Percentiles rank a stretch among this genome's conserved stretches.
Evolutionary conservation across 1,140 invertebrate genomes (phyloP).

Genomic region (Hirudo medicinalis): DNA sequence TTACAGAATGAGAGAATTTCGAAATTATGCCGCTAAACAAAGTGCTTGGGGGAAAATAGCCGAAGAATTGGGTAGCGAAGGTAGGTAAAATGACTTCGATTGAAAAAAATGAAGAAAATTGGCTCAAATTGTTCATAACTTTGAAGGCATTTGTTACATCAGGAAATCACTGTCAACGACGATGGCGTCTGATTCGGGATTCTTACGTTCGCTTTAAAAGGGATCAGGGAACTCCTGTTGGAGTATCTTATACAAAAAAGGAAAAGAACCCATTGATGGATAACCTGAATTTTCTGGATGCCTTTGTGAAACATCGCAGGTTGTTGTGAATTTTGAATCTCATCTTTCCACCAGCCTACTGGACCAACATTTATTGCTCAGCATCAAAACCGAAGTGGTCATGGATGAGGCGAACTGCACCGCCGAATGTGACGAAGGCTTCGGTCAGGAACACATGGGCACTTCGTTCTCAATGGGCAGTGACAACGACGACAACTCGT

Average conservation of each 20-base stretch:
- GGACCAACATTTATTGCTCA: not conserved
- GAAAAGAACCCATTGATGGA: constrained; percentile 3
- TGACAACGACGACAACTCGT: constrained; percentile 1
- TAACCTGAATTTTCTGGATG: constrained; percentile 10
- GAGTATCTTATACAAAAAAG: not conserved
- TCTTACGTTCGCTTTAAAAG: constrained; percentile 8
- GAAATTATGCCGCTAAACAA: constrained; percentile 7
- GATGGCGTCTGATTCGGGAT: constrained; percentile 9
- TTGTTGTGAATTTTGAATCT: not conserved
- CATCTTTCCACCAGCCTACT: not conserved
- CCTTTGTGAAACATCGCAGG: constrained; percentile 2
- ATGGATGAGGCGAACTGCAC: not conserved
- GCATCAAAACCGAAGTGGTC: not conserved
- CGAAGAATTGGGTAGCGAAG: not conserved
- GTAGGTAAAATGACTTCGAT: not conserved
- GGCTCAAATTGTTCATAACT: no score
- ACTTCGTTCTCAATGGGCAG: not conserved
- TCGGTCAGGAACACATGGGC: not conserved
- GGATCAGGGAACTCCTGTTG: not conserved
- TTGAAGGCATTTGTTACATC: not conserved
- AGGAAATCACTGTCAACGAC: constrained; percentile 3
- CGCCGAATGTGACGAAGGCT: constrained; percentile 1
- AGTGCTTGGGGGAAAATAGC: not conserved
- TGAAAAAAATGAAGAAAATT: no score
- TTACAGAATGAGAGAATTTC: not conserved